Conservation (phyloP, 2,113 vertebrate species). For the Campylorhamphus procurvoides region DNA sequence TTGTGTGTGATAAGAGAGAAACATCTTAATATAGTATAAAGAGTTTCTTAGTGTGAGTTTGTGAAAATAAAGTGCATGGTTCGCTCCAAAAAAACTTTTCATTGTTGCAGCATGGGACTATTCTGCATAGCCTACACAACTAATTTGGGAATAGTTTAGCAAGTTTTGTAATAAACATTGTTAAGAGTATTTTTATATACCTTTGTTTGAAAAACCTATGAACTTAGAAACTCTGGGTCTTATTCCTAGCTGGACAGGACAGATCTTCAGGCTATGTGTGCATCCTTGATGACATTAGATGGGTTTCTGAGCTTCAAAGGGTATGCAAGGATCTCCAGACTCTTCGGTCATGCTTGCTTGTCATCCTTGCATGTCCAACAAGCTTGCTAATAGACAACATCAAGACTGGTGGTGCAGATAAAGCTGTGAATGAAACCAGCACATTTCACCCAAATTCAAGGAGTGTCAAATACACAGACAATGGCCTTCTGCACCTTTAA, state of each 20-base stretch:
- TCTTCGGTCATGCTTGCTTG: neutral
- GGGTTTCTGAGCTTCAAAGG: neutral
- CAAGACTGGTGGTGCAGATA: neutral
- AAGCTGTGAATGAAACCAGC: neutral
- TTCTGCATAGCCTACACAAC: neutral
- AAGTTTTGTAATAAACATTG: neutral
- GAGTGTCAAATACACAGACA: neutral
- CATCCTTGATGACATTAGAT: neutral
- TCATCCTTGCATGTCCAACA: neutral
- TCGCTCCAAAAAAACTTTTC: neutral
- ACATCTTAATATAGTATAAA: neutral
- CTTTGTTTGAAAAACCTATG: neutral
- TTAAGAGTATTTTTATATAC: neutral
- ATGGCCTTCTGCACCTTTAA: neutral
- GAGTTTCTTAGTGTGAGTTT: neutral
- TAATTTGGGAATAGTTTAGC: neutral
- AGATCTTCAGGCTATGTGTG: neutral
- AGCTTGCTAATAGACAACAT: neutral
- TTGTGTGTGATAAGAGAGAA: neutral
- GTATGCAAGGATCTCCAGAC: neutral
- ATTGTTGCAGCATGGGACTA: neutral
- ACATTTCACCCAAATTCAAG: neutral
- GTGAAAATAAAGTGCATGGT: neutral
- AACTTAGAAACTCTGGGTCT: neutral
- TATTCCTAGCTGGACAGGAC: neutral